These are phyloP conservation scores for Setipinna tenuifilis DNA, from an alignment of 2,797 vertebrate genomes.

Conservation along the genomic window DNA sequence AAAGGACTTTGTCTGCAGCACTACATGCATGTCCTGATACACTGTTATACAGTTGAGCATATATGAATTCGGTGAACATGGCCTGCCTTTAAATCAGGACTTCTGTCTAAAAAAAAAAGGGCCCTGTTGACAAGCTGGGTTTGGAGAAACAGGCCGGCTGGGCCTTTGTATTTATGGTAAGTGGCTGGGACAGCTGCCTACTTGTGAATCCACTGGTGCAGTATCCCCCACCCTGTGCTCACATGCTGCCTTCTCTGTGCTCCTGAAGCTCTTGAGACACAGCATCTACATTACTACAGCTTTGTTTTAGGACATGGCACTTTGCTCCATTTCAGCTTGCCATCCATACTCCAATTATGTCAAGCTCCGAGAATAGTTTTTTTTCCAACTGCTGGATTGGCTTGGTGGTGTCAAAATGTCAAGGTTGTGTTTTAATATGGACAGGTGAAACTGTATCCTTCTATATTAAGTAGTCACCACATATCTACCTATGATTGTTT, in stretches of 20 bases:
- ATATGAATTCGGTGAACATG: neutral
- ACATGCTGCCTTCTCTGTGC: neutral
- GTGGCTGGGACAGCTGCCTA: constrained; percentile 75
- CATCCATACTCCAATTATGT: no score
- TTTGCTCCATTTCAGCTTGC: no score
- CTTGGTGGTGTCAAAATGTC: no score
- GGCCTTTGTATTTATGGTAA: constrained; percentile 83
- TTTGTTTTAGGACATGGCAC: no score
- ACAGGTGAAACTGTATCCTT: no score
- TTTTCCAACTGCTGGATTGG: no score
- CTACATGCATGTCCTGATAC: neutral
- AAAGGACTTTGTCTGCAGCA: neutral
- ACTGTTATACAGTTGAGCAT: constrained; percentile 39
- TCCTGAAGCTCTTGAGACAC: neutral
- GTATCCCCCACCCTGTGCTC: constrained; percentile 13
- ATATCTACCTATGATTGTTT: no score
- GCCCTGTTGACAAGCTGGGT: constrained; percentile 63
- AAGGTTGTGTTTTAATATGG: no score
- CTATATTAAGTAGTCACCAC: no score
- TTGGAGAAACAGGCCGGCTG: constrained; percentile 72
- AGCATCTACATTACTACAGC: no score
- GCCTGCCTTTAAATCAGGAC: constrained; percentile 68
- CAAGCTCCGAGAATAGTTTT: no score
- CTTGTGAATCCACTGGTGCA: constrained; percentile 65
- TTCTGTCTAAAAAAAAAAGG: constrained; percentile 62